Conservation (phyloP, 2,888 invertebrate genomes). For the Drosophila colorata region DNA sequence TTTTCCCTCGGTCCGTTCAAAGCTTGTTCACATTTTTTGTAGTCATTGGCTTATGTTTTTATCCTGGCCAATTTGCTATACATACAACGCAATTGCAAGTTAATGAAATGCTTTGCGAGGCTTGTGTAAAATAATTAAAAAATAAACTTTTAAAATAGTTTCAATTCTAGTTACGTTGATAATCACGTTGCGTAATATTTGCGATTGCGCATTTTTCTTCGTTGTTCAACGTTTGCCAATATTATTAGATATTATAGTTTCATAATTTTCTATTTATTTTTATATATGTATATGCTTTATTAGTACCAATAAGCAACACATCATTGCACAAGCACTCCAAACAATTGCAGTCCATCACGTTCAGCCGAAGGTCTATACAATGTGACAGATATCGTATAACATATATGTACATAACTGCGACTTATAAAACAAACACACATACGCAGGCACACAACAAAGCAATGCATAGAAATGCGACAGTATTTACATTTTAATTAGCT, state of each 20-base stretch:
- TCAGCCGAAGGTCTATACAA: constrained; percentile 32
- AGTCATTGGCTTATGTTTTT: constrained; percentile 27
- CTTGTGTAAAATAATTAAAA: not conserved
- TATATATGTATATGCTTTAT: not conserved
- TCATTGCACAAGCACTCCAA: constrained; percentile 41
- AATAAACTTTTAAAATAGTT: too few species aligned
- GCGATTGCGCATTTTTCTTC: too few species aligned
- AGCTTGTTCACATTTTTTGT: constrained; percentile 33
- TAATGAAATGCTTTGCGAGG: constrained; percentile 47
- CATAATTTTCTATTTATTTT: not conserved
- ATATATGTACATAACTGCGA: constrained; percentile 21
- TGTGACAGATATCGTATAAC: constrained; percentile 50
- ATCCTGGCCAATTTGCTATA: constrained; percentile 39
- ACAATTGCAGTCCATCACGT: constrained; percentile 47
- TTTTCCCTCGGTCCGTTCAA: not conserved
- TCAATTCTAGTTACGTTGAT: too few species aligned
- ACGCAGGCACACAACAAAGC: constrained; percentile 23
- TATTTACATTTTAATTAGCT: constrained; percentile 76
- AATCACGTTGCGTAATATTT: not conserved
- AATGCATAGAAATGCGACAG: constrained; percentile 55
- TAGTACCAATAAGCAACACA: constrained; percentile 25
- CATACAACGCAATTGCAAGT: constrained; percentile 48
- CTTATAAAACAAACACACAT: constrained; percentile 25
- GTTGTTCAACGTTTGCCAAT: too few species aligned
- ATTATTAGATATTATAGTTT: too few species aligned